Conservation (phyloP, 2,888 invertebrate genomes). For the Acrocera orbiculus region DNA sequence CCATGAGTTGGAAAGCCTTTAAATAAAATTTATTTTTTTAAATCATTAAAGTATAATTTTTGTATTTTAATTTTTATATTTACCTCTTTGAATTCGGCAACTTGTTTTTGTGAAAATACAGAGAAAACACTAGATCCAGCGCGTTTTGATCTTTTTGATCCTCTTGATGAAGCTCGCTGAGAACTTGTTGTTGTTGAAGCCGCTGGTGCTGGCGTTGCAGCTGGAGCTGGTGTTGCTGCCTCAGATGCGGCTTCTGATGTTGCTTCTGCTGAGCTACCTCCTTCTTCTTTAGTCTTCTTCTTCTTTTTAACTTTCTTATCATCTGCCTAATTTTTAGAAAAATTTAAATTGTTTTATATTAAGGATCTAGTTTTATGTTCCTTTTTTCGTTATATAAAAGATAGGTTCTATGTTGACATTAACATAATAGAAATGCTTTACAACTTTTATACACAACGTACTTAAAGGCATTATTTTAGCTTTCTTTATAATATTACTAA, state of each 20-base stretch:
- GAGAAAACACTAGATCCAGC: constrained; percentile 92
- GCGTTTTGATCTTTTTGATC: constrained; percentile 53
- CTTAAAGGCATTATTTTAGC: no score
- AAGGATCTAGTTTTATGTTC: no score
- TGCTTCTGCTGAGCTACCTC: constrained; percentile 41
- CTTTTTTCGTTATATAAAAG: no score
- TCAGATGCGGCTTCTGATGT: constrained; percentile 35
- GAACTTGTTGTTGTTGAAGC: constrained; percentile 52
- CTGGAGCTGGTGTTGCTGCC: constrained; percentile 49
- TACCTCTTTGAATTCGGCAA: constrained; percentile 91
- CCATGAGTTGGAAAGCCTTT: constrained; percentile 88
- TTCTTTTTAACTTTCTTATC: constrained; percentile 85
- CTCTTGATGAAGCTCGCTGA: constrained; percentile 55
- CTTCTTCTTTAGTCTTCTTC: constrained; percentile 66
- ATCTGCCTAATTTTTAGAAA: constrained; percentile 49
- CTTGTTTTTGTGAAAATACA: constrained; percentile 92
- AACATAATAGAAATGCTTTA: no score
- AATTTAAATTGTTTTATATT: neutral
- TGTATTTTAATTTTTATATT: constrained; percentile 16
- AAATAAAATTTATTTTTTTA: constrained; percentile 1
- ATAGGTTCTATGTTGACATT: no score
- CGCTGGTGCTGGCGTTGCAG: constrained; percentile 49
- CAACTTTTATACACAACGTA: no score
- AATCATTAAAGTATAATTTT: neutral
- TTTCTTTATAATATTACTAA: no score